A percentile compares a stretch with the other conserved stretches of the same genome.
Conservation (phyloP, 2,113 vertebrate genomes). For the Cyphotilapia sp. region DNA sequence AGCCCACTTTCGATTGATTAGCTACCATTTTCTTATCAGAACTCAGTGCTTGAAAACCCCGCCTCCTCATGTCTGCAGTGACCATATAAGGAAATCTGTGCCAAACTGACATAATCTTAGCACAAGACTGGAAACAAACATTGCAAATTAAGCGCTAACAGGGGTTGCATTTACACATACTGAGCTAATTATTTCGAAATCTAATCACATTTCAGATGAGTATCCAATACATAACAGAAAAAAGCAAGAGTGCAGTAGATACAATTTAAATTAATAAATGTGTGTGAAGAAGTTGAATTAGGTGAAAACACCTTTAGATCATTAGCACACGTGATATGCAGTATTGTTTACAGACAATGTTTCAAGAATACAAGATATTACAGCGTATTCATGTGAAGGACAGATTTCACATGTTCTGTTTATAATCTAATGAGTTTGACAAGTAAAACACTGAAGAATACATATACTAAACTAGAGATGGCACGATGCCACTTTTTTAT, state of each 20-base stretch:
- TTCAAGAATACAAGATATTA: neutral
- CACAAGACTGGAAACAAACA: neutral
- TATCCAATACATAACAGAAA: neutral
- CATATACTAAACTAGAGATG: neutral
- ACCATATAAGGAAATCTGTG: neutral
- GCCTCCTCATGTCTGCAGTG: neutral
- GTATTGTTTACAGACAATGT: fast-evolving
- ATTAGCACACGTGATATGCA: neutral
- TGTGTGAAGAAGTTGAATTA: neutral
- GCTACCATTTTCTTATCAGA: neutral
- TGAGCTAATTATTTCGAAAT: neutral
- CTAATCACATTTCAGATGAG: neutral
- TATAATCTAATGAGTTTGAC: neutral
- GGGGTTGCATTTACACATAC: neutral
- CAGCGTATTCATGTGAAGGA: neutral
- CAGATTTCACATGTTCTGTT: neutral
- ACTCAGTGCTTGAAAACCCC: neutral
- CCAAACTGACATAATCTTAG: neutral
- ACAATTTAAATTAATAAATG: neutral
- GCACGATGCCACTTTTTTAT: too few species aligned
- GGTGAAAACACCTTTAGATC: neutral
- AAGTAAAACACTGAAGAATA: neutral
- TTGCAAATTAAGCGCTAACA: neutral
- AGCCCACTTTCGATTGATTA: neutral
- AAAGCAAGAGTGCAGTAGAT: neutral